phyloP scores from a whole-genome alignment of 1,140 invertebrate genomes.

The Drosophila truncata region DNA sequence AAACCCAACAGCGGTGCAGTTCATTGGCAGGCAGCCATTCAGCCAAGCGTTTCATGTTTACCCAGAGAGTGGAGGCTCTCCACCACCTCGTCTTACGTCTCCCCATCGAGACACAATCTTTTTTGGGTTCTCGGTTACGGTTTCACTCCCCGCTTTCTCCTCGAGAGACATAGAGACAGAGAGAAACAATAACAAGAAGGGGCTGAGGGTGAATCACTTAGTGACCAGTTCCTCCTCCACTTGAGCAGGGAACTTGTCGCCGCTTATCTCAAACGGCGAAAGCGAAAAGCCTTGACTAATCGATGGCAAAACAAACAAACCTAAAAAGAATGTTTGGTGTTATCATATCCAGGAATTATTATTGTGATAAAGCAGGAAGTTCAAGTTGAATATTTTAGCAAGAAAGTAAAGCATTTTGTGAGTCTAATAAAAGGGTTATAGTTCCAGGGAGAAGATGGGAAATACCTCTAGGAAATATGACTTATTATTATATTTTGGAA shows the following conservation, averaged over 20 bases:
- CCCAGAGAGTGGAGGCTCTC: constrained; percentile 12
- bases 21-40: constrained; percentile 56
- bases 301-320: constrained; percentile 25
- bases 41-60: constrained; percentile 53
- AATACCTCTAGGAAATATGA: too few species aligned
- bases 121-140: constrained; percentile 45
- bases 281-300: constrained; percentile 37
- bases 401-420: not conserved
- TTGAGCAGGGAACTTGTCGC: constrained; percentile 7
- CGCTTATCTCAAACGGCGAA: constrained; percentile 18
- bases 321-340: not conserved
- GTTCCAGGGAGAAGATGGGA: not conserved
- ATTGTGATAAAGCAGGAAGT: constrained; percentile 19
- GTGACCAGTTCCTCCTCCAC: constrained; percentile 13
- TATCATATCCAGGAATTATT: constrained; percentile 15
- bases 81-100: not conserved
- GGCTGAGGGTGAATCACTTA: constrained; percentile 35
- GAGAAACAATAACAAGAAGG: constrained; percentile 12
- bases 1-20: constrained; percentile 44
- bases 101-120: constrained; percentile 28
- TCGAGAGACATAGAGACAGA: not conserved
- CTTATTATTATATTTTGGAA: too few species aligned
- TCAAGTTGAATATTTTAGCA: not conserved
- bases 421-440: not conserved
- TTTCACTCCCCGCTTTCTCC: constrained; percentile 40